Evolutionary conservation across 2,888 invertebrate genomes (phyloP).

Genomic region (Drosophila barbarae): DNA sequence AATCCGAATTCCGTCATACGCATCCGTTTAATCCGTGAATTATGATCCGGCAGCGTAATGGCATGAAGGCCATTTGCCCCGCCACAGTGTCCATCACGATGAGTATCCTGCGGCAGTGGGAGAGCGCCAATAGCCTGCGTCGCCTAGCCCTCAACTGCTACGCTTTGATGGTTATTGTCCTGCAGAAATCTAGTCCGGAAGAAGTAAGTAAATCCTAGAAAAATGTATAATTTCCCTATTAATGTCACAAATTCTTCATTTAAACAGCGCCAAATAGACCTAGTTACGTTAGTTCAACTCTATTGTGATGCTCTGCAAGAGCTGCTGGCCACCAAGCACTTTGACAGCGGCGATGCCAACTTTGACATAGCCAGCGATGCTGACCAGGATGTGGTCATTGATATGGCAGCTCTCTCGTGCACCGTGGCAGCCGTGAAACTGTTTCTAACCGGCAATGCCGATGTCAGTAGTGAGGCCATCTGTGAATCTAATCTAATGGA

Average conservation of each 20-base stretch:
- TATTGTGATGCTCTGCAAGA: constrained; percentile 79
- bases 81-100: constrained; percentile 83
- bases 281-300: constrained; percentile 79
- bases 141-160: constrained; percentile 81
- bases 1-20: background rate
- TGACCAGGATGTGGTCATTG: constrained; percentile 71
- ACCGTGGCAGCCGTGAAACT: constrained; percentile 77
- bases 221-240: background rate
- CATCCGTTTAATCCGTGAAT: constrained; percentile 5
- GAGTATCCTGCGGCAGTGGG: constrained; percentile 80
- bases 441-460: constrained; percentile 70
- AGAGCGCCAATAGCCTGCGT: constrained; percentile 78
- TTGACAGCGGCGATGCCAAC: constrained; percentile 64
- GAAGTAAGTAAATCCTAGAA: constrained; percentile 76
- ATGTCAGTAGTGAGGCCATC: constrained; percentile 77
- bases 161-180: constrained; percentile 81
- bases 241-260: constrained; percentile 26
- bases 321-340: constrained; percentile 76
- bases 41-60: constrained; percentile 80
- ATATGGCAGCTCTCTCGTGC: constrained; percentile 76
- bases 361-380: constrained; percentile 76
- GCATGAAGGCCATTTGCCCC: constrained; percentile 83
- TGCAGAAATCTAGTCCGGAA: constrained; percentile 82
- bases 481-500: constrained; percentile 79
- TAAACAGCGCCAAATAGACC: constrained; percentile 82